These are phyloP conservation scores for Manis javanica DNA, from an alignment of 2,797 vertebrate genomes.

Conservation along the genomic window DNA sequence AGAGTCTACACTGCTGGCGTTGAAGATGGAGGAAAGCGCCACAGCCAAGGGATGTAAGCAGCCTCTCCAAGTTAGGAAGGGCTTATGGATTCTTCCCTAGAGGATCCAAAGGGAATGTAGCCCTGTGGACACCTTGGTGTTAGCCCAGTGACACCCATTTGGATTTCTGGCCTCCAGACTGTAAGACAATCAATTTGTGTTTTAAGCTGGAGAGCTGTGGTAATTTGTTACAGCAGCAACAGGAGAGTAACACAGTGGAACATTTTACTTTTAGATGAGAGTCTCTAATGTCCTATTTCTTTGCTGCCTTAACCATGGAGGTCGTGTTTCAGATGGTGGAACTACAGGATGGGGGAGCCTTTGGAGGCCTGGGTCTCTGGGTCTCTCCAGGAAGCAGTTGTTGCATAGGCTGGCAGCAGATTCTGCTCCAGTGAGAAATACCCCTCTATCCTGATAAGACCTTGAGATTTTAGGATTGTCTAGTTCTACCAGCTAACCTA, in stretches of 20 bases:
- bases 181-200: neutral
- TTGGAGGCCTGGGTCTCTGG: neutral
- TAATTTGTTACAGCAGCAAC: neutral
- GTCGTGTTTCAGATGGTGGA: neutral
- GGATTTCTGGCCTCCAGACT: neutral
- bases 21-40: neutral
- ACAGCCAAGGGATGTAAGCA: neutral
- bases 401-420: neutral
- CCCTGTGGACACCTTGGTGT: neutral
- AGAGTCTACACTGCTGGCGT: neutral
- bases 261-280: neutral
- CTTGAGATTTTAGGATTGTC: neutral
- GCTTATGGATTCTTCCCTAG: neutral
- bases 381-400: neutral
- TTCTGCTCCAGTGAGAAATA: neutral
- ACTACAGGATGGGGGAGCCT: fast-evolving
- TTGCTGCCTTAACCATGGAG: no score
- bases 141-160: neutral
- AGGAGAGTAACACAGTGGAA: neutral
- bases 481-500: neutral
- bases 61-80: neutral
- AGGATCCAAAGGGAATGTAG: neutral
- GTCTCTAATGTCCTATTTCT: neutral
- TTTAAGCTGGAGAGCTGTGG: neutral
- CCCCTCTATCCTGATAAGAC: neutral